These are phyloP conservation scores for Drosophila burlai DNA, from an alignment of 1,140 invertebrate genomes.

Conservation along the genomic window DNA sequence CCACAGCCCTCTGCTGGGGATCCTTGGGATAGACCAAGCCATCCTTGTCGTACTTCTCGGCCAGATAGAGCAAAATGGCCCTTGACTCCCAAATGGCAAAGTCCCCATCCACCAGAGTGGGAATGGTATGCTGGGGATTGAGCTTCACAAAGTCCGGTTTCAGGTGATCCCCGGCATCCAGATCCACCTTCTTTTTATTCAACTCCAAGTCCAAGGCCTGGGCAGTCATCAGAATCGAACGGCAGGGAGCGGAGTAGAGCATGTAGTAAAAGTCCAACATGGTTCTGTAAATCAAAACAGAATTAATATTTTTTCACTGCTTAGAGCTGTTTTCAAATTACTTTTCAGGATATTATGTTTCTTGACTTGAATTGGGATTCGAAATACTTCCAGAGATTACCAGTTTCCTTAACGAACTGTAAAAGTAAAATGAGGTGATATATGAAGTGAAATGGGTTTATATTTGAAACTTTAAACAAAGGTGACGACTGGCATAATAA, in stretches of 20 bases:
- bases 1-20: constrained; percentile 88
- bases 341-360: background rate
- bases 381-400: background rate
- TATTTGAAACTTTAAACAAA: background rate
- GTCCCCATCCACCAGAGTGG: constrained; percentile 89
- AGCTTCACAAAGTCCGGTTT: constrained; percentile 90
- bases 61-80: constrained; percentile 90
- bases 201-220: constrained; percentile 89
- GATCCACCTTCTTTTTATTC: constrained; percentile 89
- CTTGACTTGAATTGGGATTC: too few species aligned
- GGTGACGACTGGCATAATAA: background rate
- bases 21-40: constrained; percentile 89
- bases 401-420: background rate
- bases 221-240: constrained; percentile 89
- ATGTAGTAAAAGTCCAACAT: constrained; percentile 88
- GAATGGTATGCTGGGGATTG: constrained; percentile 87
- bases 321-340: background rate
- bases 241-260: constrained; percentile 89
- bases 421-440: background rate
- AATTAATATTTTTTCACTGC: background rate
- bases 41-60: constrained; percentile 88
- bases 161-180: constrained; percentile 88
- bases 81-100: constrained; percentile 89
- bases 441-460: background rate
- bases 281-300: background rate